Evolutionary conservation across 2,113 vertebrate genomes (phyloP), one percentile per base, ranked within the genome.

Genomic region (Odontesthes bonariensis): DNA sequence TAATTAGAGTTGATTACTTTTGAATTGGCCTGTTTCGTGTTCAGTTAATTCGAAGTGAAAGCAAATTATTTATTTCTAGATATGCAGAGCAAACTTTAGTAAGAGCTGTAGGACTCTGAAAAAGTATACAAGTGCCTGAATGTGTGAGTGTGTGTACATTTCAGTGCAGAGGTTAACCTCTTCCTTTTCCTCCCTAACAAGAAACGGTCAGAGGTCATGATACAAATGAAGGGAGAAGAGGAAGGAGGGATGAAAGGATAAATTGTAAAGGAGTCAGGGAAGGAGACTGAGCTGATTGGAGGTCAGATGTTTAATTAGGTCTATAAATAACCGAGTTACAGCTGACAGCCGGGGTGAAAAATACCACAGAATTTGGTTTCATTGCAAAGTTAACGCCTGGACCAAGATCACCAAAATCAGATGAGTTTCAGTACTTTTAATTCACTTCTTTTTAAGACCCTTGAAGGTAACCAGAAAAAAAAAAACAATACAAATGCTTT

Each of bases 131-230:
- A 58, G 35, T 35, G 56, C 40, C 1, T 68, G 4, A 11, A 52
- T 53, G 61, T 46, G 31, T 77, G 69, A 76, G 47, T 73, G 52
- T 59, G 47, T 70, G 79, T 56, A 64, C 72, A 20, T 71, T 16
- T 77, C 65, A 61, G 78, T 65, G 82, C 73, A 86, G 80, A 85
- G 84, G 90, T 88, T 85, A 88, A 89, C 83, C 73, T 89, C 75
- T 83, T 88, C 80, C 75, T 84, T 75, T 88, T 89, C 87, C 89
- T 83, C 75, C 74, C 72, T 83, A 89, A 90, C 87, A 85, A 89
- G 88, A 60, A 81, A 53, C 8, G 63, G 86, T 87, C 71, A 89
- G 59, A 88, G 87, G 84, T 89, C 66, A 13, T 14, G 59, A 73
- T 86, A 83, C 82, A 92, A 90, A 89, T 88, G 86, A 78, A 83